phyloP scores from a whole-genome alignment of 2,113 vertebrate species.

The Rhea americana region DNA sequence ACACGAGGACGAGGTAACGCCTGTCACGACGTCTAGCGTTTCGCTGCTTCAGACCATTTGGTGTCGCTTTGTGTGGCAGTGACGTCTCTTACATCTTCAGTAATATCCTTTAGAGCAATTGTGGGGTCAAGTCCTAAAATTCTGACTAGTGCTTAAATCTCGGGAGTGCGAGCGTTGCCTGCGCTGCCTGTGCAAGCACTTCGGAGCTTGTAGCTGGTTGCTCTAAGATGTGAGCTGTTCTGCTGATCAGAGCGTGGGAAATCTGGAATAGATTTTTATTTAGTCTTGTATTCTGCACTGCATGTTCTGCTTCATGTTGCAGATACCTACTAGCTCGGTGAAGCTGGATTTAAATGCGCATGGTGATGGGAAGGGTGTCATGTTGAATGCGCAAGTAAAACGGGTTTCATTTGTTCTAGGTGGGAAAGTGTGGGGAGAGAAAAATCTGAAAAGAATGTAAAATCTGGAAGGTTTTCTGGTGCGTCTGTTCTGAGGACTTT shows the following conservation, averaged over 20 bases:
- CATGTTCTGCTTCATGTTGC: background rate
- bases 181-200: background rate
- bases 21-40: accelerated
- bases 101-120: background rate
- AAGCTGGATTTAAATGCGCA: background rate
- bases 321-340: background rate
- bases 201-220: background rate
- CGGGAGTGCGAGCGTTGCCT: background rate
- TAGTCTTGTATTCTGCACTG: background rate
- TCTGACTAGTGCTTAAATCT: background rate
- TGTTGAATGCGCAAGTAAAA: background rate
- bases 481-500: background rate
- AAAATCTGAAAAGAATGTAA: background rate
- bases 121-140: background rate
- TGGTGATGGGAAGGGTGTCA: background rate
- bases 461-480: background rate
- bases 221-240: background rate
- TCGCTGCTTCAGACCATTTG: background rate
- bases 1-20: constrained; percentile 91
- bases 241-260: background rate
- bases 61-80: background rate
- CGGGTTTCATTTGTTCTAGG: background rate
- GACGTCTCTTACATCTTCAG: background rate
- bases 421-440: background rate
- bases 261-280: background rate